Evolutionary conservation across 2,888 invertebrate species (phyloP).

Genomic region (Tipula confusa): DNA sequence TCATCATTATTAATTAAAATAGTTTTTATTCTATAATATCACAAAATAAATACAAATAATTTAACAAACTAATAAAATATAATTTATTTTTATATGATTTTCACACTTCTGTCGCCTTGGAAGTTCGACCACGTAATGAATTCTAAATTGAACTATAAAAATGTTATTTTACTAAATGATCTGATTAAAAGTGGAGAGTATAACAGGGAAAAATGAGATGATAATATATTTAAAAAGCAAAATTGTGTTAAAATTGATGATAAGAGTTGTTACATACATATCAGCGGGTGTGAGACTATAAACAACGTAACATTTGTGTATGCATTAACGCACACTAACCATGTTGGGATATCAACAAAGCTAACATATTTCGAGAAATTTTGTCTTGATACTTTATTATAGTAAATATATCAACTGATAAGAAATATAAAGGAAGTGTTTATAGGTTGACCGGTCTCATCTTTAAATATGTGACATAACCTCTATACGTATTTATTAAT

Average conservation of each 20-base stretch:
- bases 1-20: conserved; percentile 30
- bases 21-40: background rate
- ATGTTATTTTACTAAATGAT: background rate
- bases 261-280: background rate
- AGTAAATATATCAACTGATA: background rate
- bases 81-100: background rate
- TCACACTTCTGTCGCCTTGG: background rate
- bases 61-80: background rate
- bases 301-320: background rate
- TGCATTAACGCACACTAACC: background rate
- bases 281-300: conserved; percentile 6
- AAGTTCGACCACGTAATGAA: background rate
- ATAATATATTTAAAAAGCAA: conserved; percentile 3
- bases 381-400: background rate
- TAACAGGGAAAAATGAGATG: background rate
- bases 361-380: background rate
- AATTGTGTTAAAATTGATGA: conserved; percentile 16
- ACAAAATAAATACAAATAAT: background rate
- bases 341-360: background rate
- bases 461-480: background rate
- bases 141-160: background rate
- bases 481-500: background rate
- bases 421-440: background rate
- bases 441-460: background rate
- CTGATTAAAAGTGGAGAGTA: background rate